phyloP scores from a whole-genome alignment of 2,113 vertebrate species.

The Rhodinocichla rosea region DNA sequence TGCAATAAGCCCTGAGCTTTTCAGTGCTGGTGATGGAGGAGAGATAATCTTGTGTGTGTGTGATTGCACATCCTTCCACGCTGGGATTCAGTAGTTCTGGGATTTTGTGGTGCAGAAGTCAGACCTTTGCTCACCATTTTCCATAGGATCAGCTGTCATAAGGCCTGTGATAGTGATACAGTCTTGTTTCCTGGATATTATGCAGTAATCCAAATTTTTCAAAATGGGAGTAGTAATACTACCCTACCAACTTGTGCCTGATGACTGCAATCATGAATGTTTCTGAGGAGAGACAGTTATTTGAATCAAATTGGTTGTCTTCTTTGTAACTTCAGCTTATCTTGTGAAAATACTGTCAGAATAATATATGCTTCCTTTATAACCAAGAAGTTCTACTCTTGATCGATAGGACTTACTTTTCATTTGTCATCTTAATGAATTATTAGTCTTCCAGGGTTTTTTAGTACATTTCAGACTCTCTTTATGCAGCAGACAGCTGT shows the following conservation, averaged over 20 bases:
- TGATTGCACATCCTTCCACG: background rate
- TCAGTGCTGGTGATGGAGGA: background rate
- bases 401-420: slow-evolving; percentile 60
- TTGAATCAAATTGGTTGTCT: slow-evolving; percentile 57
- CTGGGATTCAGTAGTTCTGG: background rate
- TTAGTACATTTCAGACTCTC: slow-evolving; percentile 47
- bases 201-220: background rate
- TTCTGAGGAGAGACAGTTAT: slow-evolving; percentile 55
- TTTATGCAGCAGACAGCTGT: slow-evolving; percentile 43
- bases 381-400: slow-evolving; percentile 56
- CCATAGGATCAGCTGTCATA: background rate
- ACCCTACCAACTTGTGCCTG: background rate
- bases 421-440: slow-evolving; percentile 65
- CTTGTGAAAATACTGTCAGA: slow-evolving; percentile 68
- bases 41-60: background rate
- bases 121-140: background rate
- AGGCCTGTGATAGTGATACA: background rate
- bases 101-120: background rate
- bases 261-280: slow-evolving; percentile 26
- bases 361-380: slow-evolving; percentile 64
- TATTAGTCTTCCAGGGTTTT: slow-evolving; percentile 54
- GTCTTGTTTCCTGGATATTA: background rate
- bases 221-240: background rate
- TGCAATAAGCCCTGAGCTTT: background rate
- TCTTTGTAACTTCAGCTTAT: slow-evolving; percentile 55